Conservation (phyloP, 2,888 invertebrate species). For the Tillus elongatus region DNA sequence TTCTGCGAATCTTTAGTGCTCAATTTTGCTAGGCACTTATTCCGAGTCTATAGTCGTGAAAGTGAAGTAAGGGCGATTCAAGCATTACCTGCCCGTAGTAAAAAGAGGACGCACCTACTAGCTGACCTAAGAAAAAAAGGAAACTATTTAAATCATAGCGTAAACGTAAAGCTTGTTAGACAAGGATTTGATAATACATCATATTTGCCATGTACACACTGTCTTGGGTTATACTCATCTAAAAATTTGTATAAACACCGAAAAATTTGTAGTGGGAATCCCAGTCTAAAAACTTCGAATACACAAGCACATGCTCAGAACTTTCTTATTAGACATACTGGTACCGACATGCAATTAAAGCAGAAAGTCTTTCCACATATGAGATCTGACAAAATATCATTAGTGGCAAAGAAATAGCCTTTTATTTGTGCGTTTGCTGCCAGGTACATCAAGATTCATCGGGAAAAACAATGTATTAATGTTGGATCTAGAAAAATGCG, state of each 20-base stretch:
- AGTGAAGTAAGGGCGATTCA: conserved; percentile 9
- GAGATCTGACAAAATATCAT: conserved; percentile 17
- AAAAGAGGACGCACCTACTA: conserved; percentile 11
- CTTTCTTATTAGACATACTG: too few relatives aligned
- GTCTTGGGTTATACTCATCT: too few relatives aligned
- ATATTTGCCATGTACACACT: too few relatives aligned
- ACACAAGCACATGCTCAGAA: too few relatives aligned
- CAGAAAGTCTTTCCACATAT: conserved; percentile 15
- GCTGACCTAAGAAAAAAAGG: too few relatives aligned
- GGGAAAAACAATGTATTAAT: conserved; percentile 17
- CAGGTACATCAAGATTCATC: conserved; percentile 18
- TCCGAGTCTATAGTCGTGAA: conserved; percentile 10
- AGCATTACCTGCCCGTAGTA: conserved; percentile 5
- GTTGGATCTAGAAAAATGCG: conserved; percentile 17
- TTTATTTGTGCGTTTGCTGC: conserved; percentile 20
- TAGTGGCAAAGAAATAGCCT: conserved; percentile 16
- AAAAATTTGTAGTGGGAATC: too few relatives aligned
- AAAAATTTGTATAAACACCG: too few relatives aligned
- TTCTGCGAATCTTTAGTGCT: conserved; percentile 9
- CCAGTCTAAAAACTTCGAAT: too few relatives aligned
- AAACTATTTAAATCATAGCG: too few relatives aligned
- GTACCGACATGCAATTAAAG: conserved; percentile 4
- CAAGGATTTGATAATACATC: too few relatives aligned
- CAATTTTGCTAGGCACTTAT: conserved; percentile 11
- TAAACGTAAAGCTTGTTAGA: too few relatives aligned